Evolutionary conservation across 2,888 invertebrate species (phyloP), one percentile per base, ranked within the genome.

Genomic region (Apomyelois bistriatella): DNA sequence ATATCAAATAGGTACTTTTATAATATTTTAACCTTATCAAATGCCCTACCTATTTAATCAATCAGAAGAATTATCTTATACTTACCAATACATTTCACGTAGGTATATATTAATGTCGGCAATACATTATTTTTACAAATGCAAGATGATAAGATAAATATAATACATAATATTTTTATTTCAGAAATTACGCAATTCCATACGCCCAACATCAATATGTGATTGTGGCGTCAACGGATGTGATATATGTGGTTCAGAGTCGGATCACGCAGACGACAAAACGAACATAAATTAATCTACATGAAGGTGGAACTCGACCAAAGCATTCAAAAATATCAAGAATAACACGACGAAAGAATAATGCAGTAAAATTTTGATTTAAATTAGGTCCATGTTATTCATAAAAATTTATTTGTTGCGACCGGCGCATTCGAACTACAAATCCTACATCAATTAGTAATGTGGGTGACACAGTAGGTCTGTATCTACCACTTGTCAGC

Each of bases 171-270:
- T 22, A 43, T 51, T 63, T 62, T 63, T 63, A 72, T 91, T 91
- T 53, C 90, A 97, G 96, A 96, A 95, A 93, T 82, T 96, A 48
- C 92, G 92, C 68, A 92, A 93, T 71, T 93, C 96, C 5, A 91
- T 96, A 57, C 93, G 94, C 61, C 95, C 97, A 5, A 93, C 94
- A 37, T 85, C 87, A 58, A 91, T 96, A 63, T 94, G 94, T 68
- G 95, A 95, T 68, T 96, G 97, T 69, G 94, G 94, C 13, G 93
- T 94, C 61, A 93, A 93, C 72, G 94, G 97, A 90, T 96, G 96
- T 75, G 95, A 95, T 64, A 80, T 87, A 57, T 90, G 90, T 74
- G 86, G 75, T 64, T 89, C 89, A 28, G 89, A 88, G 22, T 88
- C 89, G 10, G 90, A 90, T 46, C 70, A 74, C 22, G 79, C 84